Percentiles rank a stretch among this genome's conserved stretches.
These are phyloP conservation scores for Stichopus chloronotus DNA, from an alignment of 35 echinoderm and acorn worm genomes.

Conservation along the genomic window DNA sequence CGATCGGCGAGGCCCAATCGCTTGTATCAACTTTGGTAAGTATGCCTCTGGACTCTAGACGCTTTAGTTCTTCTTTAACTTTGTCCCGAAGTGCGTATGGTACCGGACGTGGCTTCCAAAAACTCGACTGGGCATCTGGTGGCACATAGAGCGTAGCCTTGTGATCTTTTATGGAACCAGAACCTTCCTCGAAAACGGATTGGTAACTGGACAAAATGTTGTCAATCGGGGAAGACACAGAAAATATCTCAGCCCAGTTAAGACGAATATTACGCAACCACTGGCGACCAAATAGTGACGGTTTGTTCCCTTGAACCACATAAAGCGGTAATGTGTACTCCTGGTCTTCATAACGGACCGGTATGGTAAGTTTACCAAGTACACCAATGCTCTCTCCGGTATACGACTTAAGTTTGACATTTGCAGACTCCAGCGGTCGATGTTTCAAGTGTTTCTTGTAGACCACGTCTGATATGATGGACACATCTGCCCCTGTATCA, in stretches of 20 bases:
- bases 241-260: background rate
- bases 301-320: conserved; percentile 11
- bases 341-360: conserved; percentile 11
- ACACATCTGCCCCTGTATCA: conserved; percentile 36
- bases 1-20: too few relatives aligned
- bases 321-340: conserved; percentile 4
- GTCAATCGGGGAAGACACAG: background rate
- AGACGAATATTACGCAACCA: conserved; percentile 4
- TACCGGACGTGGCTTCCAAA: background rate
- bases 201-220: background rate
- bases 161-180: background rate
- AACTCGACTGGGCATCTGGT: background rate
- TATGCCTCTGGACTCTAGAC: background rate
- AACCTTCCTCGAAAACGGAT: background rate
- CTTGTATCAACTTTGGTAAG: too few relatives aligned
- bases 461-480: conserved; percentile 12
- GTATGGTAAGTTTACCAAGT: background rate
- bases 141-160: background rate
- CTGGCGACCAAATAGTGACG: conserved; percentile 27
- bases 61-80: conserved; percentile 36
- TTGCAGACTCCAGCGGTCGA: background rate
- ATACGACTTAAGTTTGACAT: conserved; percentile 4
- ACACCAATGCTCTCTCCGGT: background rate
- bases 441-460: conserved; percentile 11
- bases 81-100: background rate